Evolutionary conservation across 2,888 invertebrate species (phyloP).

Genomic region (Rutpela maculata): DNA sequence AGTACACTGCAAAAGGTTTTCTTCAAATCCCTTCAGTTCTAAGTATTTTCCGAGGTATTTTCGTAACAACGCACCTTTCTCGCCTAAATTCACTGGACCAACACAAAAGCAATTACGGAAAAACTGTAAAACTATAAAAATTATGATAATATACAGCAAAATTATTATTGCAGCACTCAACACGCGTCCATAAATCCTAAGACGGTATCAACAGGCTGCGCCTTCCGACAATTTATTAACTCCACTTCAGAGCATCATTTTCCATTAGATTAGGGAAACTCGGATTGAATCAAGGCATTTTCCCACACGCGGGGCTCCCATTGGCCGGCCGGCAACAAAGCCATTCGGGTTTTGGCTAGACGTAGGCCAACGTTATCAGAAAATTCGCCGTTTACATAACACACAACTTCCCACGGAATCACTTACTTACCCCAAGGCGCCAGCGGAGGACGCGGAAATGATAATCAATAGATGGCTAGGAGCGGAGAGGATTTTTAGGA

Average conservation of each 20-base stretch:
- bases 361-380: neutral
- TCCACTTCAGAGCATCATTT: slow-evolving; percentile 8
- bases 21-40: too few relatives aligned
- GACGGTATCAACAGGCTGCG: slow-evolving; percentile 15
- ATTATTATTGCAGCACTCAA: too few relatives aligned
- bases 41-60: too few relatives aligned
- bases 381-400: slow-evolving; percentile 30
- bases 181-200: slow-evolving; percentile 16
- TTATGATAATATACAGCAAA: too few relatives aligned
- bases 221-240: slow-evolving; percentile 7
- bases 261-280: neutral
- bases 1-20: too few relatives aligned
- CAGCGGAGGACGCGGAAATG: slow-evolving; percentile 9
- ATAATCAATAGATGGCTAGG: slow-evolving; percentile 21
- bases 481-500: slow-evolving; percentile 19
- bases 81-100: too few relatives aligned
- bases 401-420: slow-evolving; percentile 5
- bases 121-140: too few relatives aligned
- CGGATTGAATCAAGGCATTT: neutral
- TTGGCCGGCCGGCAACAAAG: neutral
- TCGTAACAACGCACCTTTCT: too few relatives aligned
- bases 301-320: neutral
- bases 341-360: neutral
- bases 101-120: too few relatives aligned
- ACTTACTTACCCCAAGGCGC: slow-evolving; percentile 14